Evolutionary conservation across 1,140 invertebrate genomes (phyloP).

Genomic region (Phortica variegata): DNA sequence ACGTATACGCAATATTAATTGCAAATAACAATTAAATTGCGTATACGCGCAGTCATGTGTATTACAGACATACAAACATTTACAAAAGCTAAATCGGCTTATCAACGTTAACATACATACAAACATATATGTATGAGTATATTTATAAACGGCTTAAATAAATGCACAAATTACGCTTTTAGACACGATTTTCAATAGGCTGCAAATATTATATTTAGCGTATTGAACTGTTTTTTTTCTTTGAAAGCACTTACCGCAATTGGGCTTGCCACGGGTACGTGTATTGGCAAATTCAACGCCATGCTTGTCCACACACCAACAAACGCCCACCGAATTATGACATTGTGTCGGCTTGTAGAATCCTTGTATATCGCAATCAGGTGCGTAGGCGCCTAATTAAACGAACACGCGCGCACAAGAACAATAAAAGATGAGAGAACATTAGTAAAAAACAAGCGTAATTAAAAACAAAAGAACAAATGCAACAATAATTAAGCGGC

Average conservation of each 20-base stretch:
- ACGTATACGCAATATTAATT: no score
- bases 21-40: no score
- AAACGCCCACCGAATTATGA: conserved; percentile 77
- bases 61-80: no score
- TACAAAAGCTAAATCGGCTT: no score
- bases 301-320: conserved; percentile 93
- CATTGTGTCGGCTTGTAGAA: conserved; percentile 86
- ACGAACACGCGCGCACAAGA: not conserved
- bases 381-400: conserved; percentile 72
- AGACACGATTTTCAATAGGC: no score
- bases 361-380: conserved; percentile 81
- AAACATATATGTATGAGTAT: no score
- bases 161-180: no score
- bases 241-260: conserved; percentile 86
- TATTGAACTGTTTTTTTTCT: no score
- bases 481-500: conserved; percentile 11
- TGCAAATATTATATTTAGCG: no score
- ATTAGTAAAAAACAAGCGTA: conserved; percentile 21
- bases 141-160: no score
- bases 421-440: conserved; percentile 14
- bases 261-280: conserved; percentile 77
- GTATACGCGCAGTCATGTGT: no score
- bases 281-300: conserved; percentile 85
- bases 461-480: conserved; percentile 8
- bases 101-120: no score